Evolutionary conservation across 2,797 vertebrate genomes (phyloP).

Genomic region (Loris lydekkerianus): DNA sequence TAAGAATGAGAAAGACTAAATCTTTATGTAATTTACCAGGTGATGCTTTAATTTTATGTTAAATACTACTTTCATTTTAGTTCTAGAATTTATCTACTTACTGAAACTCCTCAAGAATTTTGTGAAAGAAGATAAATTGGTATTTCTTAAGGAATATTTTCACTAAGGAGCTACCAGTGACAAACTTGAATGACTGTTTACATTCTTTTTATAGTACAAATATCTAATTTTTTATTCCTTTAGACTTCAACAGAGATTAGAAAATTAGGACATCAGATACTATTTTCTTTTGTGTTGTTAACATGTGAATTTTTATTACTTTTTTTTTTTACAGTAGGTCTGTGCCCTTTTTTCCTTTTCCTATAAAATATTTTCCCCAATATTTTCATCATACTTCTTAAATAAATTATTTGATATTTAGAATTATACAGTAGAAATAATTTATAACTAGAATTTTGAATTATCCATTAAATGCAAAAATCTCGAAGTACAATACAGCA

Average conservation of each 20-base stretch:
- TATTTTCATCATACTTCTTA: background rate
- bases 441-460: background rate
- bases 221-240: conserved; percentile 16
- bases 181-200: background rate
- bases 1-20: background rate
- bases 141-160: conserved; percentile 32
- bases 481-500: conserved; percentile 1
- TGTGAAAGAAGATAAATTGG: background rate
- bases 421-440: conserved; percentile 34
- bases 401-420: background rate
- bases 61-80: conserved; percentile 42
- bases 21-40: background rate
- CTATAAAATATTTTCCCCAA: background rate
- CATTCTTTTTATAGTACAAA: background rate
- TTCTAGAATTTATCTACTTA: background rate
- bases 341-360: background rate
- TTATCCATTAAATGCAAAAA: conserved; percentile 22
- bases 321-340: background rate
- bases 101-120: conserved; percentile 12
- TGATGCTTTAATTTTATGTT: conserved; percentile 27
- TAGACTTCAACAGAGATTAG: background rate
- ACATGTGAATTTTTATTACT: conserved; percentile 16
- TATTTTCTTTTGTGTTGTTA: conserved; percentile 19
- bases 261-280: conserved; percentile 6
- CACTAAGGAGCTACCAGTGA: background rate